phyloP scores from a whole-genome alignment of 2,888 invertebrate genomes.

The Apamea sordens region DNA sequence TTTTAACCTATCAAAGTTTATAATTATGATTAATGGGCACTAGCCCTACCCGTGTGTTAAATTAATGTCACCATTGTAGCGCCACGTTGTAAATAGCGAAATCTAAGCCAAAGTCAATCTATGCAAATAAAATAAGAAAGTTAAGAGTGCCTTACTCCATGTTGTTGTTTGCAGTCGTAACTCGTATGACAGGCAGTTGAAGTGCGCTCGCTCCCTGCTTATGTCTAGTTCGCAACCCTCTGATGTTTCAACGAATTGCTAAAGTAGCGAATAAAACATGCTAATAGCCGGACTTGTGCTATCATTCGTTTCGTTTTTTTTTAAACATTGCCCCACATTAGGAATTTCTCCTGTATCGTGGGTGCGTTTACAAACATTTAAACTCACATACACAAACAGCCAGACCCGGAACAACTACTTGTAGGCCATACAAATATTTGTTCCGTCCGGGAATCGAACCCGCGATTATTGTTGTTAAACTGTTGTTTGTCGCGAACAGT shows the following conservation, averaged over 20 bases:
- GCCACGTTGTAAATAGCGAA: not conserved
- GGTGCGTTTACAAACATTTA: too few species aligned
- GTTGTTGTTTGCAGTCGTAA: not conserved
- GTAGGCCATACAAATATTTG: too few species aligned
- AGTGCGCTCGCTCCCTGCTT: not conserved
- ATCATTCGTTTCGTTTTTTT: too few species aligned
- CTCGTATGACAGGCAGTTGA: not conserved
- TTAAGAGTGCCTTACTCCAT: not conserved
- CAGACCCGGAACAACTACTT: too few species aligned
- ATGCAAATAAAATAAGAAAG: not conserved
- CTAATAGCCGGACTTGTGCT: slow-evolving; percentile 70
- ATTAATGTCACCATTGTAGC: too few species aligned
- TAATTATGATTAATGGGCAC: too few species aligned
- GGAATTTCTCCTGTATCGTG: too few species aligned
- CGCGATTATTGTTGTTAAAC: slow-evolving; percentile 72
- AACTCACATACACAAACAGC: too few species aligned
- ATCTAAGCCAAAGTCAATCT: not conserved
- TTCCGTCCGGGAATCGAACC: too few species aligned
- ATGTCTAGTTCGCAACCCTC: not conserved
- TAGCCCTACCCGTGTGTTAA: too few species aligned
- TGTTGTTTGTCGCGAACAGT: slow-evolving; percentile 67
- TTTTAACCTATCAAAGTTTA: too few species aligned
- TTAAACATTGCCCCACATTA: too few species aligned
- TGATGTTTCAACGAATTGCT: slow-evolving; percentile 23
- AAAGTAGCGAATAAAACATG: slow-evolving; percentile 68